Conservation (phyloP, 2,888 invertebrate genomes). For the Nymphalis c-album region DNA sequence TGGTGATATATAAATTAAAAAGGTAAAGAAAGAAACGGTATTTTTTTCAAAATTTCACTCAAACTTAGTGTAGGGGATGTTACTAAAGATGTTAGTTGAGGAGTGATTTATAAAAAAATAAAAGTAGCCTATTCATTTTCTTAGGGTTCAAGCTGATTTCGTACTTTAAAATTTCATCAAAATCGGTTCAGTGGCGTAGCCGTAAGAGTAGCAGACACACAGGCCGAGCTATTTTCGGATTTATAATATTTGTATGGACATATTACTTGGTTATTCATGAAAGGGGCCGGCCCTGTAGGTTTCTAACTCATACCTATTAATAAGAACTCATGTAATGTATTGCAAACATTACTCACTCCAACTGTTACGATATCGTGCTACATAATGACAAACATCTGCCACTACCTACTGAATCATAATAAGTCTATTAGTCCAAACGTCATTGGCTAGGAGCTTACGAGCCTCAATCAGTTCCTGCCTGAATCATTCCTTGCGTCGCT, state of each 20-base stretch:
- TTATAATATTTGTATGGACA: background rate
- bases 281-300: conserved; percentile 6
- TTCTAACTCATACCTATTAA: background rate
- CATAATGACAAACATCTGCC: conserved; percentile 41
- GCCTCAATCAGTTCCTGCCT: conserved; percentile 41
- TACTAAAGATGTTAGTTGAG: too few species aligned
- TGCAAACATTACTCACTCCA: conserved; percentile 37
- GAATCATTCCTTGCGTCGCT: conserved; percentile 36
- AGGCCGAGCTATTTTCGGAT: too few species aligned
- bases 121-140: too few species aligned
- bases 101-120: too few species aligned
- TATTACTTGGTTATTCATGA: background rate
- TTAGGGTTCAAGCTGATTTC: too few species aligned
- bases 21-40: too few species aligned
- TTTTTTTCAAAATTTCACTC: too few species aligned
- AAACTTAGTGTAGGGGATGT: too few species aligned
- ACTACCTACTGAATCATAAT: conserved; percentile 41
- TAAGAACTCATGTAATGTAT: conserved; percentile 10
- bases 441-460: conserved; percentile 34
- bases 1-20: too few species aligned
- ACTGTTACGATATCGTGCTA: conserved; percentile 33
- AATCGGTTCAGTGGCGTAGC: too few species aligned
- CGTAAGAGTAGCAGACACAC: too few species aligned
- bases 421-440: conserved; percentile 27
- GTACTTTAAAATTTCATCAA: too few species aligned